Percentiles rank a stretch among this genome's conserved stretches.
phyloP scores from a whole-genome alignment of 2,797 vertebrate species.

The Helostoma temminkii region DNA sequence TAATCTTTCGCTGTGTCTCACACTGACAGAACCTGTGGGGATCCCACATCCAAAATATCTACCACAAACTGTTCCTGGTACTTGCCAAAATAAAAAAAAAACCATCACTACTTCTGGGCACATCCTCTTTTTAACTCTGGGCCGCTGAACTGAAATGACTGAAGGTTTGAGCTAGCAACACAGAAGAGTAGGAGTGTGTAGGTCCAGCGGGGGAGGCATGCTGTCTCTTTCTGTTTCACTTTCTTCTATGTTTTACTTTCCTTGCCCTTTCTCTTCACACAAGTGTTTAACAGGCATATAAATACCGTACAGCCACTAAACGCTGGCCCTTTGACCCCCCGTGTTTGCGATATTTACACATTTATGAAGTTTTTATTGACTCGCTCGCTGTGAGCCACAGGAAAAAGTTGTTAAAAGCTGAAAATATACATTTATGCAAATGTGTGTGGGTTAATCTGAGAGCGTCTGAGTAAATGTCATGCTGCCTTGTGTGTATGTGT shows the following conservation, averaged over 20 bases:
- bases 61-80: background rate
- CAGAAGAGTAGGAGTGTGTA: background rate
- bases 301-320: background rate
- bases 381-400: slow-evolving; percentile 5
- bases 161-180: background rate
- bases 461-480: background rate
- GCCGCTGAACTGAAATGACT: slow-evolving; percentile 16
- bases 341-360: slow-evolving; percentile 18
- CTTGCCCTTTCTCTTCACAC: background rate
- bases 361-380: slow-evolving; percentile 1
- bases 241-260: background rate
- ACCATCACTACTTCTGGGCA: slow-evolving; percentile 3
- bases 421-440: background rate
- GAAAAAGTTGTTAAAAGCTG: background rate
- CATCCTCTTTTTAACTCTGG: slow-evolving; percentile 16
- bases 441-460: background rate
- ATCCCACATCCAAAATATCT: background rate
- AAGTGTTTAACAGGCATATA: background rate
- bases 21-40: no score
- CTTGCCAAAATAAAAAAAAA: background rate
- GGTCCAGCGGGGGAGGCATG: slow-evolving; percentile 8
- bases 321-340: background rate
- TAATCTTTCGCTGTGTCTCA: no score
- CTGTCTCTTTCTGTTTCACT: background rate
- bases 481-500: background rate